Evolutionary conservation across 2,888 invertebrate genomes (phyloP).

Genomic region (Meiosimyza decipiens): DNA sequence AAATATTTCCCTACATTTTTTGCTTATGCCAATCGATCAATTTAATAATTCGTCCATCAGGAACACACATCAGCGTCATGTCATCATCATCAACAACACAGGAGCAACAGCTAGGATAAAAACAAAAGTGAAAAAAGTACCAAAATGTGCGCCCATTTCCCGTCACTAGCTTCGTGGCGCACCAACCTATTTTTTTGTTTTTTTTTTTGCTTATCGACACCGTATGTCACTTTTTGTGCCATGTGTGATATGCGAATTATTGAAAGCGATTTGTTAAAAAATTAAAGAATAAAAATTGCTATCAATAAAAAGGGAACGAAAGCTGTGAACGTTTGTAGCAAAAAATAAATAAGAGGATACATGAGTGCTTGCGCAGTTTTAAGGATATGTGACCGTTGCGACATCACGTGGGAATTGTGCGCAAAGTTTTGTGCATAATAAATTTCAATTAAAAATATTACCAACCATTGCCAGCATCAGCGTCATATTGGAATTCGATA

Average conservation of each 20-base stretch:
- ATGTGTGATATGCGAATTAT: constrained; percentile 49
- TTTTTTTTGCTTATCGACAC: background rate
- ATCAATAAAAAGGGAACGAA: constrained; percentile 21
- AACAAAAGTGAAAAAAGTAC: background rate
- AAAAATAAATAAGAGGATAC: no score
- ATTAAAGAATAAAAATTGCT: constrained; percentile 37
- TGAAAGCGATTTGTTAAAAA: constrained; percentile 53
- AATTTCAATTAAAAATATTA: constrained; percentile 27
- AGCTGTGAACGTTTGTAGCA: no score
- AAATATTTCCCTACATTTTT: background rate
- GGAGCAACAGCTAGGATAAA: no score
- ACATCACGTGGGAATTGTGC: background rate
- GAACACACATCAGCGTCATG: constrained; percentile 1
- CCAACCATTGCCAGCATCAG: background rate
- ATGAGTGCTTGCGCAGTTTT: background rate
- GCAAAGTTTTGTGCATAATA: constrained; percentile 13
- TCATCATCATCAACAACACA: constrained; percentile 9
- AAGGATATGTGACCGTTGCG: background rate
- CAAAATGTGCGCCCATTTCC: background rate
- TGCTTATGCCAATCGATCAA: constrained; percentile 35
- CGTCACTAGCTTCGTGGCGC: constrained; percentile 6
- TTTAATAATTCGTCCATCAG: constrained; percentile 37
- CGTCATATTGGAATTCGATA: no score
- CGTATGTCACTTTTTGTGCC: background rate
- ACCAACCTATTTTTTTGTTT: background rate